Evolutionary conservation across 2,888 invertebrate genomes (phyloP).

Genomic region (Podabrus alpinus): DNA sequence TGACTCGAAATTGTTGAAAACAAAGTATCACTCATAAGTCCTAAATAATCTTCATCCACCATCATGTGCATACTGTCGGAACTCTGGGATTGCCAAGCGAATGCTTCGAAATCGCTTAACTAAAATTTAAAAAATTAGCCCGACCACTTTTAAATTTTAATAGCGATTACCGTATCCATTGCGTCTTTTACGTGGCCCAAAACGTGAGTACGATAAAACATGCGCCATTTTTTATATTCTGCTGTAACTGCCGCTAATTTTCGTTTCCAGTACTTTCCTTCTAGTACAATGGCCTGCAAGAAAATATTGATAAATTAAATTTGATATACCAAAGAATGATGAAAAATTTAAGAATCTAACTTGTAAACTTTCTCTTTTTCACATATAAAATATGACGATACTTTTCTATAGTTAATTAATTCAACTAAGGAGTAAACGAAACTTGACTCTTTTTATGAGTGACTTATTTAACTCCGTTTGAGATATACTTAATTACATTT

Average conservation of each 20-base stretch:
- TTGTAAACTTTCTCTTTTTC: too few species aligned
- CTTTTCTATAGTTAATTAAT: too few species aligned
- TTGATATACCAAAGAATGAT: not conserved
- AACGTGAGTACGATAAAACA: conserved; percentile 82
- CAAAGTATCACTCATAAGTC: conserved; percentile 86
- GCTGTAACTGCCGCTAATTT: conserved; percentile 94
- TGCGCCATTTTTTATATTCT: conserved; percentile 99
- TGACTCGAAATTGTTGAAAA: conserved; percentile 86
- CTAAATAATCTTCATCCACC: conserved; percentile 84
- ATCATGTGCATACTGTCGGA: conserved; percentile 73
- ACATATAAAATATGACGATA: too few species aligned
- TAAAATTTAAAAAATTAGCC: conserved; percentile 45
- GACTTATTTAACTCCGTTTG: too few species aligned
- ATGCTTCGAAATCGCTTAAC: conserved; percentile 74
- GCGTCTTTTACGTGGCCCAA: conserved; percentile 77
- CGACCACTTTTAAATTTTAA: not conserved
- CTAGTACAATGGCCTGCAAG: conserved; percentile 90
- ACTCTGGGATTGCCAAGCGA: conserved; percentile 73
- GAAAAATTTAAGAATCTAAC: not conserved
- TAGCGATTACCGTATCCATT: conserved; percentile 70
- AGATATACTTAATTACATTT: too few species aligned
- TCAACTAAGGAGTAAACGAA: too few species aligned
- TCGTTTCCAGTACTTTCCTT: conserved; percentile 99
- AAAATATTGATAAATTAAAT: conserved; percentile 17
- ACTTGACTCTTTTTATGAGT: too few species aligned